Evolutionary conservation across 2,888 invertebrate species (phyloP), one percentile per base, ranked within the genome.

Genomic region (Teinopalpus imperialis): DNA sequence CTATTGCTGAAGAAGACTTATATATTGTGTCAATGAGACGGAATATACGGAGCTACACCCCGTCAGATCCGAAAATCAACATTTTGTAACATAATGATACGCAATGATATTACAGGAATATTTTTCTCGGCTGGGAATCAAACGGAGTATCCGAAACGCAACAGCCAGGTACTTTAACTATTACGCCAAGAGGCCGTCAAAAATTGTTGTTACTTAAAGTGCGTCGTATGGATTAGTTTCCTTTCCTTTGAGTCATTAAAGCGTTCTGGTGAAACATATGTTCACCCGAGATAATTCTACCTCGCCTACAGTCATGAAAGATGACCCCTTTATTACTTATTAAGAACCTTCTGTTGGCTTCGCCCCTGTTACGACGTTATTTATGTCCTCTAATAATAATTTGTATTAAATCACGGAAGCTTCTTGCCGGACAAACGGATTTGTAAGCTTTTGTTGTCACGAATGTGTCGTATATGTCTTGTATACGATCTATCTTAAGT

Each of bases 281-380:
- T 75, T 66, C 66, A 58, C 51, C 55, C 54, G 66, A 66, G 80
- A 81, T 86, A 86, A 86, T 85, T 81, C 81, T 61, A 46, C 29
- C 41, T 41, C 35, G 35, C 35, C 63, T 63, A 60, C 59, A 52
- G 58, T 62, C 63, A 72, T 82, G 83, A 87, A 79, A 76, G 81
- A 85, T 87, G 86, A 85, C 86, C 86, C 87, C 83, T 86, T 87
- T 88, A 87, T 87, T 88, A 87, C 82, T 87, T 87, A 88, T 87
- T 87, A 87, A 88, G 81, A 73, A 85, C 82, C 76, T 74, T 62
- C 67, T 63, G 71, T 67, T 66, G 54, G 59, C 64, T 62, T 63
- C 63, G 49, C 78, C 79, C 81, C 74, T 63, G 72, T 69, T 41
- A 70, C 75, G 66, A 61, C 69, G 85, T 87, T 87, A 88, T 88